Percentiles rank a stretch among this genome's conserved stretches.
Evolutionary conservation across 2,113 vertebrate genomes (phyloP).

Genomic region (Empidonax traillii): DNA sequence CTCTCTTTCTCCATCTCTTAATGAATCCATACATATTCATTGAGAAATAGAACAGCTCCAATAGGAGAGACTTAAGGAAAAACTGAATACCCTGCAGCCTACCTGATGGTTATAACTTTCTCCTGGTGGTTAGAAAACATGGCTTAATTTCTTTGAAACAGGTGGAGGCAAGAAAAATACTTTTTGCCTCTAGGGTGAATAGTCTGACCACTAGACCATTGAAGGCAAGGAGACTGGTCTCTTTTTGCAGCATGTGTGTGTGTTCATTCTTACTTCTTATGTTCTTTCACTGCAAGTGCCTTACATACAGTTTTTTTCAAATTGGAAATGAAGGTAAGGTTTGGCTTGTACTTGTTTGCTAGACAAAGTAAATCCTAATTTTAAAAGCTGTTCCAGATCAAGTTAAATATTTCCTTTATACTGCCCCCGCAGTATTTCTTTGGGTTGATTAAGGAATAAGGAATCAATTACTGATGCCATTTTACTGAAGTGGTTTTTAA

Average conservation of each 20-base stretch:
- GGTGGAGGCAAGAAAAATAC: background rate
- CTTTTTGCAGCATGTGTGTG: background rate
- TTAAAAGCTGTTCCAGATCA: background rate
- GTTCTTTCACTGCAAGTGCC: background rate
- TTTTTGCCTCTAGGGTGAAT: background rate
- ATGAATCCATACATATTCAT: conserved; percentile 30
- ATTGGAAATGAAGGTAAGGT: background rate
- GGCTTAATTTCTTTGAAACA: background rate
- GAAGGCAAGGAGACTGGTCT: background rate
- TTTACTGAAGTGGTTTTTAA: background rate
- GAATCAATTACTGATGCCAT: background rate
- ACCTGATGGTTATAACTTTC: background rate
- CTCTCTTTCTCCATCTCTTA: background rate
- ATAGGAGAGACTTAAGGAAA: background rate
- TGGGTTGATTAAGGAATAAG: background rate
- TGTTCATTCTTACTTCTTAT: background rate
- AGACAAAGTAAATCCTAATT: background rate
- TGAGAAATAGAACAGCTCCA: conserved; percentile 7
- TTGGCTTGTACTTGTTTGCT: background rate
- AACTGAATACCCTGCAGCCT: background rate
- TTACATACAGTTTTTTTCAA: background rate
- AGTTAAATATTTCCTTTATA: background rate
- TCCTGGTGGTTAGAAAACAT: conserved; percentile 9
- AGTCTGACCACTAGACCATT: background rate
- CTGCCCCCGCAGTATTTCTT: background rate